A percentile compares a stretch with the other conserved stretches of the same genome.
Evolutionary conservation across 2,797 vertebrate species (phyloP).

Genomic region (Onychomys arenicola): DNA sequence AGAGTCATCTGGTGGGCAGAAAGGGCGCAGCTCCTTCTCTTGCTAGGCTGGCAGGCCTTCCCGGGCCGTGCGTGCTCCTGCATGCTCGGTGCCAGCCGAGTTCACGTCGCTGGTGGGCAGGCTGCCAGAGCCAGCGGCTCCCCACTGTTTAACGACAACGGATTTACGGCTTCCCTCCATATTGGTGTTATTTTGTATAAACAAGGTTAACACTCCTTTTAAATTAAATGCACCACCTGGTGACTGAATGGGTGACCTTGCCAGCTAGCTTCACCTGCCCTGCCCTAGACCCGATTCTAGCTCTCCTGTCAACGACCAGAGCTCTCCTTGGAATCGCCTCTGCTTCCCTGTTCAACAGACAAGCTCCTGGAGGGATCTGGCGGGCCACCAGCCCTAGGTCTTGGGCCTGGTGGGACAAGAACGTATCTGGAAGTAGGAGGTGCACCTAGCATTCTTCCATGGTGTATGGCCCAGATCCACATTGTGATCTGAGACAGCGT

Average conservation of each 20-base stretch:
- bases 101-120: constrained; percentile 89
- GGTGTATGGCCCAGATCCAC: not conserved
- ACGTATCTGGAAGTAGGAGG: not conserved
- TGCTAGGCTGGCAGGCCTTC: constrained; percentile 74
- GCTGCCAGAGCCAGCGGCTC: constrained; percentile 92
- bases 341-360: not conserved
- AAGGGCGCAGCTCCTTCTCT: constrained; percentile 84
- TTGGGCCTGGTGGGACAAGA: rapidly evolving
- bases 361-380: not conserved
- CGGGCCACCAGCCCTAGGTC: not conserved
- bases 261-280: constrained; percentile 90
- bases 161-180: constrained; percentile 94
- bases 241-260: constrained; percentile 94
- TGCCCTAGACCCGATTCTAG: constrained; percentile 35
- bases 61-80: constrained; percentile 61
- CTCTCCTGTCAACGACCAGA: constrained; percentile 47
- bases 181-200: constrained; percentile 97
- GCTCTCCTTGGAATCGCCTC: not conserved
- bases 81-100: constrained; percentile 87
- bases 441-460: not conserved
- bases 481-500: not conserved
- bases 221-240: constrained; percentile 95
- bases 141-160: constrained; percentile 97
- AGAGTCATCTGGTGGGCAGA: constrained; percentile 87
- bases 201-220: constrained; percentile 98